Evolutionary conservation across 2,888 invertebrate species (phyloP), one percentile per base, ranked within the genome.

Genomic region (Hedya salicella): DNA sequence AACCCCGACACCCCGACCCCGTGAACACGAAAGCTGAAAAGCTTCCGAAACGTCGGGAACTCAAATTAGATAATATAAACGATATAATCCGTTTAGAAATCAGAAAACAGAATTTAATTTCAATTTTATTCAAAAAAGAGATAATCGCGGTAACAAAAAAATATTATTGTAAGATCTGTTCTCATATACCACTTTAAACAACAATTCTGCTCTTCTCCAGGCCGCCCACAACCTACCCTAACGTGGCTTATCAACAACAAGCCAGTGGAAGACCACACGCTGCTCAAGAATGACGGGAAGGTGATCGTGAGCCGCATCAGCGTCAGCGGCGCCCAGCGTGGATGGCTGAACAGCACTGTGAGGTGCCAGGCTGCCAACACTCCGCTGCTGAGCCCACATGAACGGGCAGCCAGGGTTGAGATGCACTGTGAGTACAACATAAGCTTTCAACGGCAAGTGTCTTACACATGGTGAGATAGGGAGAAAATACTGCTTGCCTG

Each of bases 301-400:
- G 94, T 96, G 68, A 95, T 96, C 73, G 95, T 96, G 73, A 97
- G 96, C 88, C 94, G 94, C 72, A 93, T 97, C 79, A 95, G 94
- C 83, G 94, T 97, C 69, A 93, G 94, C 17, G 94, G 94, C 46
- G 94, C 97, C 56, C 94, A 95, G 74, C 92, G 97, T 69, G 94
- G 95, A 76, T 96, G 97, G 87, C 92, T 96, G 71, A 97, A 97
- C 87, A 95, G 95, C 70, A 96, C 96, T 63, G 96, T 96, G 85
- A 95, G 95, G 79, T 97, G 97, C 82, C 96, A 96, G 82, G 97
- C 97, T 11, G 95, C 95, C 71, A 97, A 97, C 83, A 97, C 97
- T 30, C 95, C 96, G 73, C 92, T 97, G 61, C 94, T 96, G 78
- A 95, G 95, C 78, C 97, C 97, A 0, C 94, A 95, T 60, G 96